Percentiles rank a stretch among this genome's conserved stretches.
Conservation (phyloP, 2,797 vertebrate genomes). For the Amniataba percoides region DNA sequence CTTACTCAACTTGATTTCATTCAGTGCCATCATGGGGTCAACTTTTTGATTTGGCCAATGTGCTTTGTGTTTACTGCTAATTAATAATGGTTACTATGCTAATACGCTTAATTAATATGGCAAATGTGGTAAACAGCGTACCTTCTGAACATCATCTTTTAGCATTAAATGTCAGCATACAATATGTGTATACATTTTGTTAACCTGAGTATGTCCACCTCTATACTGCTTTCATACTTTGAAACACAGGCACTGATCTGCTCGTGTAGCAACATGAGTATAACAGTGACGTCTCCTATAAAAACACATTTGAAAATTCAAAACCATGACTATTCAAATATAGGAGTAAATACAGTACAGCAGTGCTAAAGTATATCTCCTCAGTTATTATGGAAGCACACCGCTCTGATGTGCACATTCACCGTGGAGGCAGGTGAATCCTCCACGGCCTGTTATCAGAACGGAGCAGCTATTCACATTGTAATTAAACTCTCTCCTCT, state of each 20-base stretch:
- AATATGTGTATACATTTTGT: background rate
- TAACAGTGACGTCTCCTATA: background rate
- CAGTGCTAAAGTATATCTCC: background rate
- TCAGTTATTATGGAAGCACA: constrained; percentile 21
- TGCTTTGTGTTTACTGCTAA: background rate
- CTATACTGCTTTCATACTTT: background rate
- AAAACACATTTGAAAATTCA: constrained; percentile 9
- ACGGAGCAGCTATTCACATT: constrained; percentile 64
- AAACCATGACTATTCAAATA: background rate
- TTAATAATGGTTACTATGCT: background rate
- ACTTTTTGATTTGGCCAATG: no score
- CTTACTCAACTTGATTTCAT: no score
- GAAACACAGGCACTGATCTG: background rate
- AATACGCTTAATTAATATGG: background rate
- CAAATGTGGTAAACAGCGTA: background rate
- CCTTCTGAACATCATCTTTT: background rate
- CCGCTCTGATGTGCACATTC: constrained; percentile 31
- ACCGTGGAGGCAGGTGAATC: constrained; percentile 64
- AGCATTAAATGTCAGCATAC: background rate
- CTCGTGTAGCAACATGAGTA: background rate
- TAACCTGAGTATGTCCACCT: background rate
- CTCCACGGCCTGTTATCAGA: constrained; percentile 63
- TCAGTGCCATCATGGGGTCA: no score
- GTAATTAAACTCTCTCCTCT: constrained; percentile 70
- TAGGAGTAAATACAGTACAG: constrained; percentile 2